These are phyloP conservation scores for Clitarchus hookeri DNA, from an alignment of 2,888 invertebrate species.

Conservation along the genomic window DNA sequence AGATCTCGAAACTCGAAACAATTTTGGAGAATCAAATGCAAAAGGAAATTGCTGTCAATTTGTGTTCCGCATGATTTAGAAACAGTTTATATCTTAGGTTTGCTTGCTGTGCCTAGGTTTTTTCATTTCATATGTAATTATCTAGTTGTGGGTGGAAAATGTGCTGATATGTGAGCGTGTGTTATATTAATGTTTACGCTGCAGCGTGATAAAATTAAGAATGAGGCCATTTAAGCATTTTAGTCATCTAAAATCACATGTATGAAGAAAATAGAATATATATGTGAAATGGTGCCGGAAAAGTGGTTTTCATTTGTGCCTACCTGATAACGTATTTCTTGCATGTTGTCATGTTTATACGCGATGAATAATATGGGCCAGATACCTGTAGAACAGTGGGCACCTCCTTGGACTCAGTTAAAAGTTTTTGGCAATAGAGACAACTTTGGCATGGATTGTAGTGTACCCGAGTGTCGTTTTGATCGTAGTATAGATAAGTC, in stretches of 20 bases:
- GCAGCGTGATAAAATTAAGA: not conserved
- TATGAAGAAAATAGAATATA: not conserved
- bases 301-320: not conserved
- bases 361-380: slow-evolving; percentile 35
- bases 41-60: not conserved
- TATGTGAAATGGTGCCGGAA: not conserved
- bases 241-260: not conserved
- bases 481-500: slow-evolving; percentile 22
- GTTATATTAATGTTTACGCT: not conserved
- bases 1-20: not conserved
- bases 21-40: not conserved
- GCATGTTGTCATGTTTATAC: slow-evolving; percentile 15
- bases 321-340: not conserved
- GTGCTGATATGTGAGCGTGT: not conserved
- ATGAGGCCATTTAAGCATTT: not conserved
- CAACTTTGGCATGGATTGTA: slow-evolving; percentile 26
- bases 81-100: not conserved
- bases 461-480: slow-evolving; percentile 26
- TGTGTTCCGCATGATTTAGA: slow-evolving; percentile 8
- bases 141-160: not conserved
- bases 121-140: not conserved
- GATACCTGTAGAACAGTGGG: slow-evolving; percentile 31
- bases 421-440: slow-evolving; percentile 30
- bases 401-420: slow-evolving; percentile 29
- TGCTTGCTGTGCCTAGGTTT: not conserved